Base-by-base conservation (phyloP, 2,888 invertebrate genomes). In the Strigamia maritima region DNA sequence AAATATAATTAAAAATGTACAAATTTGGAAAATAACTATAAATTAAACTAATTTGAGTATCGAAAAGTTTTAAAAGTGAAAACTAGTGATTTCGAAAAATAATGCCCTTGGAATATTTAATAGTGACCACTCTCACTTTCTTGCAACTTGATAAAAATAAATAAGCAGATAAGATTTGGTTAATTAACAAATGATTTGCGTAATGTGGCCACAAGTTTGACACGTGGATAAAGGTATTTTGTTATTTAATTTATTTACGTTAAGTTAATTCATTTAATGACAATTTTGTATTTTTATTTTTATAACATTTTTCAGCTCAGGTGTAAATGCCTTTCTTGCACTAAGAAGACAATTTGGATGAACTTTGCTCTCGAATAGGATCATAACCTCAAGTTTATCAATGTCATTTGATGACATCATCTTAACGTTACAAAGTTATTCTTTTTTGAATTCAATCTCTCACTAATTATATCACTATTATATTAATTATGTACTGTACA, bases 91-190 rank as follows among this genome's bases (percentile, higher is more conserved):
- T 49, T 49, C 19, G 14, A 44, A 16, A n/a, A 49, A n/a, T n/a
- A 65, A 65, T 26, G 65, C 65, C 65, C 65, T 65, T 65, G 65
- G 26, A 65, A 26, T 65, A 65, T 7, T n/a, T n/a, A n/a, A 60
- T 65, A 65, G 65, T 65, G 65, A 65, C 65, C 65, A 65, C 65
- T 65, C 65, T 65, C 65, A 26, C 26, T 65, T 65, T 65, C 65
- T 65, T 19, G 22, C 7, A 19, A 22, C 4, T 2, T n/a, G 49
- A 49, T 49, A 65, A 65, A 65, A 26, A 6, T 65, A 65, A 65
- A 24, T 10, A 19, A n/a, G 65, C 26, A 26, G 65, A 65, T 65
- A 65, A 65, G 65, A 65, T 65, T 24, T 26, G 24, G 65, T 26
- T 24, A 65, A 65, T 65, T 65, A 65, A 26, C 65, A 26, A 65